phyloP scores from a whole-genome alignment of 2,888 invertebrate species.

The Caenorhabditis parvicauda region DNA sequence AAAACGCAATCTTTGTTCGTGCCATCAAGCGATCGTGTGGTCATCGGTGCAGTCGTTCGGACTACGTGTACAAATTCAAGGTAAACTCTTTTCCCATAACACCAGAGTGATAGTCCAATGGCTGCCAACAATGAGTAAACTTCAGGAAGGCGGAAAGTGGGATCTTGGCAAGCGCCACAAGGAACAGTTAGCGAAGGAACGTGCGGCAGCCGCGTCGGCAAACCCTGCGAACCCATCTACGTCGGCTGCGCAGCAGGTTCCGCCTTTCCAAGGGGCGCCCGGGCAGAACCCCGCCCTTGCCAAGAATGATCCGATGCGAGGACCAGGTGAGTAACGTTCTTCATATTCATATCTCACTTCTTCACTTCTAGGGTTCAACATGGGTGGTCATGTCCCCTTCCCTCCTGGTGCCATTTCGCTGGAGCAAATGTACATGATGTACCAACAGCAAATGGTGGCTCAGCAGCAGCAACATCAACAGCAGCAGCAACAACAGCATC shows the following conservation, averaged over 20 bases:
- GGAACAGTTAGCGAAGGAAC: constrained; percentile 9
- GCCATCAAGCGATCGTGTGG: constrained; percentile 15
- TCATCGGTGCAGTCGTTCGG: constrained; percentile 13
- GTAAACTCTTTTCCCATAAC: no score
- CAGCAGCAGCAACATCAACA: constrained; percentile 1
- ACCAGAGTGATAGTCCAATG: no score
- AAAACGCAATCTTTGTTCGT: constrained; percentile 12
- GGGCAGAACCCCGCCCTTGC: neutral
- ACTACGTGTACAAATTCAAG: constrained; percentile 12
- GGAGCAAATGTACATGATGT: neutral
- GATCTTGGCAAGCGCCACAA: constrained; percentile 2
- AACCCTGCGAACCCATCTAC: neutral
- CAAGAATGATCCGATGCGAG: no score
- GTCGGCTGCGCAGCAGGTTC: neutral
- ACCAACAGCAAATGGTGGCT: constrained; percentile 1
- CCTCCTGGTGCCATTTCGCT: neutral
- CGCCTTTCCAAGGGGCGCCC: neutral
- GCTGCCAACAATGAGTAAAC: no score
- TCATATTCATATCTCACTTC: no score
- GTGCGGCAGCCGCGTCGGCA: neutral
- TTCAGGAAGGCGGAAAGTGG: constrained; percentile 2
- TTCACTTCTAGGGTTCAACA: no score
- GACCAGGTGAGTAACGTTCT: no score
- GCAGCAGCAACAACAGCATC: constrained; percentile 5
- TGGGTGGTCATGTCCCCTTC: no score